Evolutionary conservation across 2,797 vertebrate genomes (phyloP), one percentile per base, ranked within the genome.

Genomic region (Sciaenops ocellatus): DNA sequence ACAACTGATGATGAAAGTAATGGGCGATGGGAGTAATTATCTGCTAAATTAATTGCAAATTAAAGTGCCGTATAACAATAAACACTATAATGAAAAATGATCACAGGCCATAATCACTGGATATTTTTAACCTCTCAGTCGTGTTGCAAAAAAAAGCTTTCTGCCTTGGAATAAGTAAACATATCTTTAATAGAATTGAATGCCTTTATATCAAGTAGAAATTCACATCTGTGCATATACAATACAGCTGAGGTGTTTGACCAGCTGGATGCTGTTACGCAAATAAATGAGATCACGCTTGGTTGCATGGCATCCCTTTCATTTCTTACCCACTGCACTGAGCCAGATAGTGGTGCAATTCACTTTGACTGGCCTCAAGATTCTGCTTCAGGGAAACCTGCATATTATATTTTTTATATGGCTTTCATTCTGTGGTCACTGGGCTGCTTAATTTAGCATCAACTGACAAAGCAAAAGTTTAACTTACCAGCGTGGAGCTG

Each of bases 281-380:
- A 87, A 79, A 86, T 83, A 80, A 65, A 84, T 84, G 34, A 82
- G 48, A 60, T 83, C 55, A 73, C 61, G 56, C 71, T 84, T 55
- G 34, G 47, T 79, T 82, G 55, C 71, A 24, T 64, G 20, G 65
- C 55, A 54, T 73, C 15, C 34, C 41, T 75, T 81, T 87, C 6
- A 76, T 73, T 79, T 79, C 56, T 65, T 65, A 56, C 30, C 17
- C 38, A 44, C 16, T 64, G 51, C 30, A 9, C 24, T 46, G 59
- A 79, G 16, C 42, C 66, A 78, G 41, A 59, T 26, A 41, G 76
- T 62, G 56, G 15, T 73, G 46, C 52, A 65, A 12, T 69, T 62
- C 16, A 51, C 69, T 85, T 56, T 70, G 61, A 70, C 60, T 47
- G 48, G 52, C 52, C 38, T 73, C 63, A 13, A 47, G 62, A 55